Evolutionary conservation across 2,113 vertebrate genomes (phyloP), one percentile per base, ranked within the genome.

Genomic region (Protobothrops mucrosquamatus): DNA sequence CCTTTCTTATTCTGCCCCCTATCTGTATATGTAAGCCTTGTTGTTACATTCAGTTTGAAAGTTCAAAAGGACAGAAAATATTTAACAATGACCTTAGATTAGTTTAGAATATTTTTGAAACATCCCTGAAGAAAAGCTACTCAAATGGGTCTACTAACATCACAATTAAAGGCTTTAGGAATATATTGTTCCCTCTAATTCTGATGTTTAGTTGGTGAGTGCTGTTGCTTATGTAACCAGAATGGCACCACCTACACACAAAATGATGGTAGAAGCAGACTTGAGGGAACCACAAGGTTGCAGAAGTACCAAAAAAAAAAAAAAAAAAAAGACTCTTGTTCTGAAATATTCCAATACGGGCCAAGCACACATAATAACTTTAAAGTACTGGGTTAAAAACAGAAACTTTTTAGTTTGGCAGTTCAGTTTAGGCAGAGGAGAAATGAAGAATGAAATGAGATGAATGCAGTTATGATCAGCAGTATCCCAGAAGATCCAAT

Each of bases 1-100:
- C 93, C 95, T 97, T 96, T 95, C 87, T 96, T 92, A 96, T 94
- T 95, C 92, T 96, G 95, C 95, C 95, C 95, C 91, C 95, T 97
- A 94, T 8, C 14, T 89, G 0, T 14, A 46, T 54, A 43, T 12
- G 11, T 91, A 0, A 39, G 43, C 59, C 57, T 89, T 6, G 88
- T 43, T 92, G n/a, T 29, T 56, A 87, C 54, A 0, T 0, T 23
- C 18, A 87, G 48, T 52, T 91, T 61, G 12, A 89, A 6, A 88
- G 81, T 59, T 92, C 52, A 56, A 74, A 92, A 85, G 29, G 88
- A 24, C n/a, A 6, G 6, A 14, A 92, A 4, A 29, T 6, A 86
- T 85, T 51, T 85, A 89, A 54, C 81, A 22, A 29, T 26, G 34
- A 55, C 18, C 74, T 43, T 85, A 34, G 46, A 57, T 24, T 56